These are phyloP conservation scores for Botia almorhae DNA, from an alignment of 2,797 vertebrate genomes.

Conservation along the genomic window DNA sequence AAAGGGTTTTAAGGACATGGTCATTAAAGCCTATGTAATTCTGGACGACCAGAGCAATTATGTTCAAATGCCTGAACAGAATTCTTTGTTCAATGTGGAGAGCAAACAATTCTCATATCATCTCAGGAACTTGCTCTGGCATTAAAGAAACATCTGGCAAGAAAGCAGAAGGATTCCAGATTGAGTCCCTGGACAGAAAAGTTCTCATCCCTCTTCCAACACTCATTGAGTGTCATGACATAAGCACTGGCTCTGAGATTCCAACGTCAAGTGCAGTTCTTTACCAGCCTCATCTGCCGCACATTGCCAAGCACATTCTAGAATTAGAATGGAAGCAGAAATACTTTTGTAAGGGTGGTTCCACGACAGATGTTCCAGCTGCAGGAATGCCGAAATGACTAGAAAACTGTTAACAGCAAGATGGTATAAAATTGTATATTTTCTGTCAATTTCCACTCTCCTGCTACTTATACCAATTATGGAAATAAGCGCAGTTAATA, in stretches of 20 bases:
- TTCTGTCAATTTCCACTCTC: too few species aligned
- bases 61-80: too few species aligned
- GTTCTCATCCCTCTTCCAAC: slow-evolving; percentile 35
- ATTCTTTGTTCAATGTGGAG: slow-evolving; percentile 49
- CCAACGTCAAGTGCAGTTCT: slow-evolving; percentile 44
- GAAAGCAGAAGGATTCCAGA: slow-evolving; percentile 39
- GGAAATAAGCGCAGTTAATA: too few species aligned
- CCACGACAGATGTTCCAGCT: too few species aligned
- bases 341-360: slow-evolving; percentile 48
- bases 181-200: slow-evolving; percentile 39
- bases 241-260: slow-evolving; percentile 49
- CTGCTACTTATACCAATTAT: too few species aligned
- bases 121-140: slow-evolving; percentile 51
- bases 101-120: slow-evolving; percentile 2
- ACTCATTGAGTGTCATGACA: slow-evolving; percentile 51
- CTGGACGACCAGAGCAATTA: slow-evolving; percentile 54
- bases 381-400: too few species aligned
- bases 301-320: slow-evolving; percentile 43
- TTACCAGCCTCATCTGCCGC: slow-evolving; percentile 44
- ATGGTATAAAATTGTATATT: too few species aligned
- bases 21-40: slow-evolving; percentile 43
- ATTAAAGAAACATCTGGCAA: slow-evolving; percentile 23
- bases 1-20: not conserved
- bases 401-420: too few species aligned
- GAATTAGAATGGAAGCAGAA: slow-evolving; percentile 48